Percentiles rank a stretch among this genome's conserved stretches.
These are phyloP conservation scores for Neolamprologus falcicula DNA, from an alignment of 2,113 vertebrate genomes.

Conservation along the genomic window DNA sequence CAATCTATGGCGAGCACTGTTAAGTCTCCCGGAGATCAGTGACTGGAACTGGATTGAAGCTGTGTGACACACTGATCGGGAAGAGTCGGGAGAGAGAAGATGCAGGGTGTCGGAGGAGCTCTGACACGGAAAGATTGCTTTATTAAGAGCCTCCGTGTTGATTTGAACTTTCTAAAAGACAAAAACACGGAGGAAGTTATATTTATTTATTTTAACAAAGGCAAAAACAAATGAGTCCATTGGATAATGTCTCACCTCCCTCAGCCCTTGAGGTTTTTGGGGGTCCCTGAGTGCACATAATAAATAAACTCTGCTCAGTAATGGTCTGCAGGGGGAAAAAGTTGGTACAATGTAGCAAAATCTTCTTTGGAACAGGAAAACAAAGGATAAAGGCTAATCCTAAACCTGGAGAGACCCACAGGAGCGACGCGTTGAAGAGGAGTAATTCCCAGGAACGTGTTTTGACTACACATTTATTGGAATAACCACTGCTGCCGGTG, in stretches of 20 bases:
- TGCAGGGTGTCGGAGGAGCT: background rate
- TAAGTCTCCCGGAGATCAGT: background rate
- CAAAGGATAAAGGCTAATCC: background rate
- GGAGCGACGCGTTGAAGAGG: background rate
- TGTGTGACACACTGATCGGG: background rate
- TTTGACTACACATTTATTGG: background rate
- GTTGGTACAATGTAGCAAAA: background rate
- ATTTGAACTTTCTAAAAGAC: no score
- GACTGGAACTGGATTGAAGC: background rate
- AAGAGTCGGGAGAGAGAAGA: background rate
- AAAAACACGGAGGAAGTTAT: rapidly evolving
- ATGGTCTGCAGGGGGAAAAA: background rate
- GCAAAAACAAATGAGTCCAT: background rate
- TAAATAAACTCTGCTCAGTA: background rate
- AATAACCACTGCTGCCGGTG: background rate
- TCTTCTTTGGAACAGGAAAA: background rate
- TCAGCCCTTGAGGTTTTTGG: background rate
- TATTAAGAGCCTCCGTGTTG: background rate
- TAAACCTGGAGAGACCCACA: background rate
- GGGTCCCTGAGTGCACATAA: background rate
- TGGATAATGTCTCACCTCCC: background rate
- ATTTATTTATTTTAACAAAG: background rate
- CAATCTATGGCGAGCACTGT: background rate
- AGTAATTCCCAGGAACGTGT: background rate
- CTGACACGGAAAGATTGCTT: background rate